phyloP scores from a whole-genome alignment of 1,140 invertebrate species.

The Luehdorfia chinensis region DNA sequence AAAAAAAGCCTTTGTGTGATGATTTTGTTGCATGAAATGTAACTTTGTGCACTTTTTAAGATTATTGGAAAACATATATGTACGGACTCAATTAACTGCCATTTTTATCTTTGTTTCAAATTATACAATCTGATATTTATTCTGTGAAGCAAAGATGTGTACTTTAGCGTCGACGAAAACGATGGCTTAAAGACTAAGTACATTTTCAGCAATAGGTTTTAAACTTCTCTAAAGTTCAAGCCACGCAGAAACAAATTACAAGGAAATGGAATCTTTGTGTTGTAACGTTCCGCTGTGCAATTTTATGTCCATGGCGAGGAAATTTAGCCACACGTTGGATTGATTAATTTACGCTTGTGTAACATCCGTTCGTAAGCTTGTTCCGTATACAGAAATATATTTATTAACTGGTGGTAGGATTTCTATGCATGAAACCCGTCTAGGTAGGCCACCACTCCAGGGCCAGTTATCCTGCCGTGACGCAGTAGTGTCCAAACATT shows the following conservation, averaged over 20 bases:
- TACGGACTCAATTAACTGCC: too few relatives aligned
- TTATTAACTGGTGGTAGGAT: too few relatives aligned
- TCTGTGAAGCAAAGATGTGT: neutral
- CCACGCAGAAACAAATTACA: constrained; percentile 59
- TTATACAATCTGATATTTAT: too few relatives aligned
- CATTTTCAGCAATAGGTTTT: constrained; percentile 47
- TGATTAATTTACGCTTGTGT: constrained; percentile 9
- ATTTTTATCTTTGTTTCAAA: too few relatives aligned
- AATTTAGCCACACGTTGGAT: constrained; percentile 11
- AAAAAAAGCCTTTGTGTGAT: too few relatives aligned
- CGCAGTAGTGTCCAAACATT: too few relatives aligned
- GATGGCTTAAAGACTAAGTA: constrained; percentile 26
- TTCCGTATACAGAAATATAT: constrained; percentile 9
- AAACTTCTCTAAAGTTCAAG: constrained; percentile 52
- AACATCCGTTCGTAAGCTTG: constrained; percentile 3
- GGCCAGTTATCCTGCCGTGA: too few relatives aligned
- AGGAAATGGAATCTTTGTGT: constrained; percentile 52
- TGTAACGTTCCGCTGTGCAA: constrained; percentile 21
- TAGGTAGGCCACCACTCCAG: too few relatives aligned
- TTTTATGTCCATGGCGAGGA: constrained; percentile 20
- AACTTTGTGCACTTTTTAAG: too few relatives aligned
- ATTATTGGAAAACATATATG: too few relatives aligned
- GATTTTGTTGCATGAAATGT: too few relatives aligned
- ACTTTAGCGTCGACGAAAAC: constrained; percentile 7
- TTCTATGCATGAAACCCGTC: too few relatives aligned